phyloP scores from a whole-genome alignment of 92 coral and sea anemone species.

The Palythoa grandis region DNA sequence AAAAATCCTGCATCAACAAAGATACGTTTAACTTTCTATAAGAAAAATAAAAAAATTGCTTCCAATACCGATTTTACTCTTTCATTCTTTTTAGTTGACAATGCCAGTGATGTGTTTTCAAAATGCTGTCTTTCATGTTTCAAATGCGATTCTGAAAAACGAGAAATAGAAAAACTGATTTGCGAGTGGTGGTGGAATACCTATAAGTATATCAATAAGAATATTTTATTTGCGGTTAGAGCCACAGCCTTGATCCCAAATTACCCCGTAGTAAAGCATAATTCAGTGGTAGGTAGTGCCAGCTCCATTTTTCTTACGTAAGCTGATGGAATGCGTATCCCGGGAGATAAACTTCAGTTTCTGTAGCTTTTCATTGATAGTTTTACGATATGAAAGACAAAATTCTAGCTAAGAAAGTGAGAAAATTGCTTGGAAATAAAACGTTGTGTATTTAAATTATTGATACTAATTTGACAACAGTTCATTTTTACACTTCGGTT shows the following conservation, averaged over 20 bases:
- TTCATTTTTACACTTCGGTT: slow-evolving; percentile 8
- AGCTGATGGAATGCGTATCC: not conserved
- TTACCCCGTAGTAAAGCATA: not conserved
- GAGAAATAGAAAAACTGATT: not conserved
- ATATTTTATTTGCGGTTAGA: not conserved
- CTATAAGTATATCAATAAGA: not conserved
- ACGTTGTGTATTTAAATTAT: slow-evolving; percentile 34
- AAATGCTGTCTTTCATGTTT: not conserved
- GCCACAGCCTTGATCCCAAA: not conserved
- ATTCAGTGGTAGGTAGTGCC: not conserved
- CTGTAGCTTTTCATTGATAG: not conserved
- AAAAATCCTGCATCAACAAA: not conserved
- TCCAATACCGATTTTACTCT: not conserved
- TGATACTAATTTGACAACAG: slow-evolving; percentile 17
- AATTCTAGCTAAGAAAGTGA: not conserved
- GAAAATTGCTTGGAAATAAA: not conserved
- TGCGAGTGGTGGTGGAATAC: not conserved
- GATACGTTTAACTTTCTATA: not conserved
- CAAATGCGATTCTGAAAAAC: not conserved
- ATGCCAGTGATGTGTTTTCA: not conserved
- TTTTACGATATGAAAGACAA: not conserved
- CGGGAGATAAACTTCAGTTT: not conserved
- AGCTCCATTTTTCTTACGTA: not conserved
- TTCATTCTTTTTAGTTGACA: not conserved
- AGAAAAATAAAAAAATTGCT: not conserved